These are phyloP conservation scores for Amaurobius ferox DNA, from an alignment of 2,888 invertebrate genomes.

Conservation along the genomic window DNA sequence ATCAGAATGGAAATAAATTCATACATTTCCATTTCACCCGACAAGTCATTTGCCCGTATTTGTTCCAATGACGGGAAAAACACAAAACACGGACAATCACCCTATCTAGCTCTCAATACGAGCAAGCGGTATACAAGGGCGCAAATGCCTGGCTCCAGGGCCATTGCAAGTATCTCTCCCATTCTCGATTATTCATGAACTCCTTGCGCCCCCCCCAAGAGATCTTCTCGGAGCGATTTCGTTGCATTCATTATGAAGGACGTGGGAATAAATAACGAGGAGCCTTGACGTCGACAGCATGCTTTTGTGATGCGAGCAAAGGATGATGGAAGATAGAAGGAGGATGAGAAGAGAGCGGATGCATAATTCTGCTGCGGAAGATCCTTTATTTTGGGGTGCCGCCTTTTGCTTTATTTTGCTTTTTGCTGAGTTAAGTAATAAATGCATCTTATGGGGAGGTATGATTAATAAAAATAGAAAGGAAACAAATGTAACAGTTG, in stretches of 20 bases:
- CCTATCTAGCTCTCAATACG: no score
- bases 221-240: conserved; percentile 5
- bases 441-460: background rate
- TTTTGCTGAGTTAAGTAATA: background rate
- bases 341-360: no score
- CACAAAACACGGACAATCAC: no score
- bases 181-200: conserved; percentile 12
- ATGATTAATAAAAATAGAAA: no score
- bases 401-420: background rate
- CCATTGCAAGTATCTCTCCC: conserved; percentile 2
- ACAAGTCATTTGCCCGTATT: no score
- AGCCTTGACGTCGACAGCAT: conserved; percentile 20
- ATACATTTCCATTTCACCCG: no score
- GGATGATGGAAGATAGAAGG: conserved; percentile 11
- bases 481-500: no score
- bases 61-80: no score
- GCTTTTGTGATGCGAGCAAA: conserved; percentile 21
- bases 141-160: conserved; percentile 16
- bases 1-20: no score
- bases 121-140: no score
- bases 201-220: background rate
- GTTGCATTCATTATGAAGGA: conserved; percentile 18
- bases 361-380: background rate
- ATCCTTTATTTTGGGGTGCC: background rate
- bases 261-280: conserved; percentile 19